A percentile compares a stretch with the other conserved stretches of the same genome.
These are phyloP conservation scores for Anthopleura sola DNA, from an alignment of 64 coral and sea anemone species.

Conservation along the genomic window DNA sequence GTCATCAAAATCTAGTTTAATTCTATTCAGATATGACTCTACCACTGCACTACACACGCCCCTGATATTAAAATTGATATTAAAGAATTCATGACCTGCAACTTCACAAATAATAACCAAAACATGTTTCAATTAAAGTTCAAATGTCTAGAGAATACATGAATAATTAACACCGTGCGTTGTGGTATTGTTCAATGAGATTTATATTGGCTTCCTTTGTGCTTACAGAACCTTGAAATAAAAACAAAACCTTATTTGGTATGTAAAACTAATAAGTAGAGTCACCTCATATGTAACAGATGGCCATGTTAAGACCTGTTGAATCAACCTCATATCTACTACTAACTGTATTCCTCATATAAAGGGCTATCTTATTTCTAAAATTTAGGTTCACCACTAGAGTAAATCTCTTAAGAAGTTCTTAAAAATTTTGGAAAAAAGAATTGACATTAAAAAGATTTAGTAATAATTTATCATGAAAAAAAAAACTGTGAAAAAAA, in stretches of 20 bases:
- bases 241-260: slow-evolving; percentile 3
- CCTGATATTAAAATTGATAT: neutral
- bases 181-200: neutral
- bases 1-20: neutral
- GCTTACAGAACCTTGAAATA: neutral
- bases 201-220: slow-evolving; percentile 2
- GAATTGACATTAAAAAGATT: neutral
- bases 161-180: slow-evolving; percentile 5
- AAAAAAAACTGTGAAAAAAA: neutral
- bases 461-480: neutral
- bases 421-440: neutral
- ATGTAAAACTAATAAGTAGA: neutral
- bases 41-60: neutral
- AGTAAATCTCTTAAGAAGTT: neutral
- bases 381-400: neutral
- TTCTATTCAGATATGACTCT: neutral
- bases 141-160: neutral
- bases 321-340: neutral
- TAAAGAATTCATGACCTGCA: neutral
- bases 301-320: neutral
- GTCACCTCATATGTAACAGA: neutral
- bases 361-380: no score
- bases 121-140: slow-evolving; percentile 4
- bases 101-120: neutral
- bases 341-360: no score